phyloP scores from a whole-genome alignment of 2,888 invertebrate genomes.

The Parnassius orleans region DNA sequence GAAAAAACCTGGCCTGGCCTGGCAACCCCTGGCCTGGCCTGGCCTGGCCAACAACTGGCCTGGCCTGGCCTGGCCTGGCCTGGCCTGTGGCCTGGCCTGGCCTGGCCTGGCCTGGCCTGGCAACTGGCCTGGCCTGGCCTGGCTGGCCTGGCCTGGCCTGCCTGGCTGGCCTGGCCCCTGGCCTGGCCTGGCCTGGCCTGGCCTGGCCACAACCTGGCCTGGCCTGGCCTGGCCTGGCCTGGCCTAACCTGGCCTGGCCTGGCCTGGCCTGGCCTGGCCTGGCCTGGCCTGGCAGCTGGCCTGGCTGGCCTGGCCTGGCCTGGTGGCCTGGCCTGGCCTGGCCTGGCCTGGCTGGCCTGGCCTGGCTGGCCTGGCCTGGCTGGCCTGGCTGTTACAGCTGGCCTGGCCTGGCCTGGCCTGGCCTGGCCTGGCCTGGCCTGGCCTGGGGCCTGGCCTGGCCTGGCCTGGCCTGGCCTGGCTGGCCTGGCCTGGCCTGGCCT shows the following conservation, averaged over 20 bases:
- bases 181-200: too few relatives aligned
- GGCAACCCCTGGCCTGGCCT: conserved; percentile 13
- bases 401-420: too few relatives aligned
- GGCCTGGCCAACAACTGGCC: conserved; percentile 5
- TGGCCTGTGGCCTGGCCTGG: conserved; percentile 15
- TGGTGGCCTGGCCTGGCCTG: too few relatives aligned
- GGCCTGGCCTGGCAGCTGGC: too few relatives aligned
- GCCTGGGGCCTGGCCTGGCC: too few relatives aligned
- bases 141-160: conserved; percentile 25
- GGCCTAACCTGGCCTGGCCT: too few relatives aligned
- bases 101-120: conserved; percentile 17
- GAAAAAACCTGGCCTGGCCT: conserved; percentile 3
- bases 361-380: conserved; percentile 21
- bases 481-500: conserved; percentile 25
- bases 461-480: conserved; percentile 9
- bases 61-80: conserved; percentile 22
- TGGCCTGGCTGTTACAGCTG: conserved; percentile 24
- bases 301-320: too few relatives aligned
- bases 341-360: conserved; percentile 26
- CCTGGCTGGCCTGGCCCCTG: conserved; percentile 20
- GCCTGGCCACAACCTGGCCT: too few relatives aligned
- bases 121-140: conserved; percentile 12
- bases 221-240: too few relatives aligned
- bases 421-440: conserved; percentile 22
- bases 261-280: too few relatives aligned